Evolutionary conservation across 2,888 invertebrate species (phyloP).

Genomic region (Ormyrus nitidulus): DNA sequence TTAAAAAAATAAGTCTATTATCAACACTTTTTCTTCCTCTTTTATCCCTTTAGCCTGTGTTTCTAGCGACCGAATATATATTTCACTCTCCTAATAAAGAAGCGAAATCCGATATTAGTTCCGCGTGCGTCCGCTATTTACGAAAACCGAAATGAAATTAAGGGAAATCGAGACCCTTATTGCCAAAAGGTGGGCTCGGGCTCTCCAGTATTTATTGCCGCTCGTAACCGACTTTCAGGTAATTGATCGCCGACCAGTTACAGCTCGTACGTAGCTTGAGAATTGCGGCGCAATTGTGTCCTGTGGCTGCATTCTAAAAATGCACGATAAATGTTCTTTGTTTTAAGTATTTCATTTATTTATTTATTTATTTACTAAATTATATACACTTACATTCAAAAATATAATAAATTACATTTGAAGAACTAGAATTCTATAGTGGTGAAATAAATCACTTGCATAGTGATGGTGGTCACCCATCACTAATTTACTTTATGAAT

Average conservation of each 20-base stretch:
- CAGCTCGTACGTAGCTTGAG: neutral
- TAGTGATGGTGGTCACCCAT: too few species aligned
- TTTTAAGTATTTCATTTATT: neutral
- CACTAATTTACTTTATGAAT: too few species aligned
- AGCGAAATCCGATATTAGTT: too few species aligned
- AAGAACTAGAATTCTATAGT: neutral
- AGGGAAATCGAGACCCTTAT: constrained; percentile 26
- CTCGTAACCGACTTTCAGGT: constrained; percentile 38
- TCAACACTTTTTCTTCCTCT: too few species aligned
- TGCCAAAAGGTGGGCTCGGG: constrained; percentile 40
- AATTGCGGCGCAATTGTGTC: constrained; percentile 19
- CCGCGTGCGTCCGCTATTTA: neutral
- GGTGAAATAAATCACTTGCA: too few species aligned
- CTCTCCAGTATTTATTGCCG: constrained; percentile 35
- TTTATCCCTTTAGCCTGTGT: too few species aligned
- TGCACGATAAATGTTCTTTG: constrained; percentile 12
- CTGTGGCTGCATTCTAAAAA: constrained; percentile 25
- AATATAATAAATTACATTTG: neutral
- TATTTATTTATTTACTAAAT: neutral
- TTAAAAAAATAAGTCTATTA: too few species aligned
- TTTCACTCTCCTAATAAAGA: too few species aligned
- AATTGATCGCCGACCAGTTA: constrained; percentile 30
- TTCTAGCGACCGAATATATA: too few species aligned
- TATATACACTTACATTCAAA: neutral
- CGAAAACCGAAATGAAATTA: constrained; percentile 32